These are phyloP conservation scores for Gallirallus australis DNA, from an alignment of 2,797 vertebrate species.

Conservation along the genomic window DNA sequence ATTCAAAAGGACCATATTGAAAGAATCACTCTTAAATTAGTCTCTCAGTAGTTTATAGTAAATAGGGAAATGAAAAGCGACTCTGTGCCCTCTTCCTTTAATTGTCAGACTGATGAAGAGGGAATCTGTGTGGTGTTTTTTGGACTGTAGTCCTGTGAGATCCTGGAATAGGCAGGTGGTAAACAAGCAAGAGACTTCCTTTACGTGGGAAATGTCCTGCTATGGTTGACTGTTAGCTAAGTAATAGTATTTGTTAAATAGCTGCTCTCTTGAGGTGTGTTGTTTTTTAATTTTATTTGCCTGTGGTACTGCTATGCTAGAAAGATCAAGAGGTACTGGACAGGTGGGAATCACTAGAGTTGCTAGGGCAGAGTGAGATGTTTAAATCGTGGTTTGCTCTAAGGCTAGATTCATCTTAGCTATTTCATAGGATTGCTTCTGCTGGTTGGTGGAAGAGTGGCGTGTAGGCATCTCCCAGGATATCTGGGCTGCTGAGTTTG, in stretches of 20 bases:
- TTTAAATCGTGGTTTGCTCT: not conserved
- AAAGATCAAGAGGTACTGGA: not conserved
- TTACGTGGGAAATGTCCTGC: not conserved
- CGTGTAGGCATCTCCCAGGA: not conserved
- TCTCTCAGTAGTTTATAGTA: not conserved
- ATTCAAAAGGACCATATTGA: not conserved
- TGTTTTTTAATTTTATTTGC: not conserved
- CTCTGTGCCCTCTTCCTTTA: not conserved
- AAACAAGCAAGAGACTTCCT: not conserved
- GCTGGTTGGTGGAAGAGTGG: not conserved
- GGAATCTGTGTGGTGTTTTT: not conserved
- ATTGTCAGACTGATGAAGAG: not conserved
- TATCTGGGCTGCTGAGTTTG: not conserved
- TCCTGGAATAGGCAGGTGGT: not conserved
- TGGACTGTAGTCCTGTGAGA: not conserved
- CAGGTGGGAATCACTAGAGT: not conserved
- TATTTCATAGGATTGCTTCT: not conserved
- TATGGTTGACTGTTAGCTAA: not conserved
- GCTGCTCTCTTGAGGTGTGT: not conserved
- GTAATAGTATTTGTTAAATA: not conserved
- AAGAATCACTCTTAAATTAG: not conserved
- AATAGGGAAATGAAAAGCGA: not conserved
- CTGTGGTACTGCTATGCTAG: not conserved
- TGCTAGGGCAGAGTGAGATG: not conserved
- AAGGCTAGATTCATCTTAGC: not conserved